phyloP scores from a whole-genome alignment of 2,797 vertebrate genomes.

The Echeneis naucrates region DNA sequence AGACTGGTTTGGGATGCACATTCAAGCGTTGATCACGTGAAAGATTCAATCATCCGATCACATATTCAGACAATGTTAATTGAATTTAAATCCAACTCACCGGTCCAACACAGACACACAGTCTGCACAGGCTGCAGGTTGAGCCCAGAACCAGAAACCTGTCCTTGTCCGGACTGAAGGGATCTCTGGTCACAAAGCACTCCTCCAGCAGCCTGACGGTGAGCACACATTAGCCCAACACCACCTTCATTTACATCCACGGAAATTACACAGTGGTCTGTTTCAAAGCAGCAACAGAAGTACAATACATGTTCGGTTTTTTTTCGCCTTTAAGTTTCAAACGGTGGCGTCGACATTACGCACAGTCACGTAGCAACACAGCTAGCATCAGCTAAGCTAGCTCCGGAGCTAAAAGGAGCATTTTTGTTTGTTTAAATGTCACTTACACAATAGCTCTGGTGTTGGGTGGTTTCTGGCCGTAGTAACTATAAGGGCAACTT shows the following conservation, averaged over 20 bases:
- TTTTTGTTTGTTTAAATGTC: not conserved
- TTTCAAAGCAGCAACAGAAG: accelerated
- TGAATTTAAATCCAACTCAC: conserved; percentile 71
- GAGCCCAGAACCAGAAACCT: conserved; percentile 91
- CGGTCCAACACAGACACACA: conserved; percentile 86
- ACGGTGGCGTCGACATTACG: not conserved
- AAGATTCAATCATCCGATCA: not conserved
- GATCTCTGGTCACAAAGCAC: conserved; percentile 89
- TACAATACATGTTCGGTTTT: too few relatives aligned
- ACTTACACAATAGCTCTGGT: conserved; percentile 89
- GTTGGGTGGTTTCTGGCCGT: conserved; percentile 90
- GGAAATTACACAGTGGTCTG: not conserved
- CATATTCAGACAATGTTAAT: not conserved
- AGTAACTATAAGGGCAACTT: conserved; percentile 83
- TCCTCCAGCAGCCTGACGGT: conserved; percentile 89
- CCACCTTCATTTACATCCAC: accelerated
- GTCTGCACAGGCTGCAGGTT: conserved; percentile 85
- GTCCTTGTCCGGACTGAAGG: conserved; percentile 88
- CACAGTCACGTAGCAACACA: not conserved
- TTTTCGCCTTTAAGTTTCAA: not conserved
- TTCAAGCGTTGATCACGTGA: not conserved
- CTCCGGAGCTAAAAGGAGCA: not conserved
- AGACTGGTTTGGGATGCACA: not conserved
- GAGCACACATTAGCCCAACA: not conserved
- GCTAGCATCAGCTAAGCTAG: conserved; percentile 51